phyloP scores from a whole-genome alignment of 2,797 vertebrate species.

The Delichon dasypus region DNA sequence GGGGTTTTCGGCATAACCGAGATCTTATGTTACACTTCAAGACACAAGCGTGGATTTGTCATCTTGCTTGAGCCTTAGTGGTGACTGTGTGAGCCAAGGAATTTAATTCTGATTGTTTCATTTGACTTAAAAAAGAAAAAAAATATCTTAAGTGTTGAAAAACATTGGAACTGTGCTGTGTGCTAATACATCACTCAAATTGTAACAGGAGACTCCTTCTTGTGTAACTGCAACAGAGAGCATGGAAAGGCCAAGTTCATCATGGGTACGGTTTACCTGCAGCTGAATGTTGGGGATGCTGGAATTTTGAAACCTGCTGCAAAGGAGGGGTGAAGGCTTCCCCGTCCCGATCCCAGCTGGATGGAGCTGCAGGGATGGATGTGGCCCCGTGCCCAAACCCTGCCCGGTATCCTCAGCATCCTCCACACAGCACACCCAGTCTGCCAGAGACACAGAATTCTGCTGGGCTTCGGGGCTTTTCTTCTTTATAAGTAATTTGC shows the following conservation, averaged over 20 bases:
- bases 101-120: constrained; percentile 68
- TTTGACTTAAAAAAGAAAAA: constrained; percentile 48
- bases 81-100: constrained; percentile 58
- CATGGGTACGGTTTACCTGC: background rate
- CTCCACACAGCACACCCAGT: rapidly evolving
- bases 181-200: background rate
- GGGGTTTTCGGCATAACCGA: constrained; percentile 36
- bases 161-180: constrained; percentile 33
- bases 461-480: background rate
- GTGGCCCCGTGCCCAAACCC: background rate
- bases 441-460: background rate
- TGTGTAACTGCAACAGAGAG: background rate
- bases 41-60: constrained; percentile 65
- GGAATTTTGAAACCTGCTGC: background rate
- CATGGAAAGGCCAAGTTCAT: background rate
- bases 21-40: constrained; percentile 54
- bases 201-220: constrained; percentile 17
- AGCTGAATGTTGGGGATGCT: background rate
- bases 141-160: constrained; percentile 24
- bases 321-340: background rate
- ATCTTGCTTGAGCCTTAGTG: constrained; percentile 67
- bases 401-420: background rate
- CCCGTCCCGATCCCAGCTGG: background rate
- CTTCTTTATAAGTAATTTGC: rapidly evolving
- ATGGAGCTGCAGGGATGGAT: background rate